Evolutionary conservation across 2,888 invertebrate species (phyloP), one percentile per base, ranked within the genome.

Genomic region (Coremacera marginata): DNA sequence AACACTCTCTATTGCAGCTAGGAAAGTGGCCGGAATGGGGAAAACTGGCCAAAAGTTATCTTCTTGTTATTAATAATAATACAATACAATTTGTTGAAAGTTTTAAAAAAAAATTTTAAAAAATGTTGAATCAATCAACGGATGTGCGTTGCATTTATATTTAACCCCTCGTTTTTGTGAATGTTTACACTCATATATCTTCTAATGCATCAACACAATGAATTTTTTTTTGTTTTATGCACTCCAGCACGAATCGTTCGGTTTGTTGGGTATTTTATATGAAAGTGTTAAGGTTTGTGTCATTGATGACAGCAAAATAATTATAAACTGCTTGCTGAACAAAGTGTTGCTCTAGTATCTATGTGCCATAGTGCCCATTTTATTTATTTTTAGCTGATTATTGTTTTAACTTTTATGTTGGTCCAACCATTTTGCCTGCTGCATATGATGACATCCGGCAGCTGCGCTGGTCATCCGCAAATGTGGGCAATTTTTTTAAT

Each of bases 401-500:
- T 67, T n/a, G n/a, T 14, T 34, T 37, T 65, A 34, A 44, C 44
- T 44, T 44, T 44, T 44, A 11, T 37, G 44, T 37, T 22, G 19
- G 67, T 19, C 34, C 44, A 67, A 19, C 67, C 67, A 67, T 37
- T 67, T 67, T 34, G 25, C 44, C 16, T 0, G 57, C 14, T 44
- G 22, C 34, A n/a, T 16, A 3, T 5, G 44, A n/a, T 37, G 57
- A 70, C 73, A 70, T 67, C 34, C 44, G 67, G 60, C 72, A 72
- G 73, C 73, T 72, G 68, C 37, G 51, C 57, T 63, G 70, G 75
- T 62, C 75, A 75, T 78, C 78, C 78, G 78, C 78, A 78, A 78
- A 78, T 78, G 78, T 78, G 78, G 78, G 71, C 78, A 78, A 75
- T 78, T 71, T 75, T 65, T 75, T 65, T 67, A 75, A 75, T 63